Percentiles rank a stretch among this genome's conserved stretches.
Conservation (phyloP, 2,797 vertebrate genomes). For the Tachyglossus aculeatus region DNA sequence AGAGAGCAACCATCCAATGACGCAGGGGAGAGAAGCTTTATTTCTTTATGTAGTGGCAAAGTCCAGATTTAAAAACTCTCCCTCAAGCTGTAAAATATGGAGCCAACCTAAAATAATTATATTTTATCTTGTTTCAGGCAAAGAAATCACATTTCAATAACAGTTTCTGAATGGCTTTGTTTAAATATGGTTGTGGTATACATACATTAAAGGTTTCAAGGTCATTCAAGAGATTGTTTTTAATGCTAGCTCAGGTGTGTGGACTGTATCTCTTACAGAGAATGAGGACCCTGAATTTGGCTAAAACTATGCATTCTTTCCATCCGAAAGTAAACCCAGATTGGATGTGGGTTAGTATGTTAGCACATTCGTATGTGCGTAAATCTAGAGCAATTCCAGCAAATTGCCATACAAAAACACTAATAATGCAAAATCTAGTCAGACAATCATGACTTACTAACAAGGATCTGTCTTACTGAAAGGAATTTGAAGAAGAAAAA, state of each 20-base stretch:
- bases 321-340: too few species aligned
- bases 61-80: constrained; percentile 1
- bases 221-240: constrained; percentile 3
- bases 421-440: too few species aligned
- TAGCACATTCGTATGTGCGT: too few species aligned
- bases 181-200: background rate
- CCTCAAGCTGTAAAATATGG: constrained; percentile 3
- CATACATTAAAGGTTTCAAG: constrained; percentile 8
- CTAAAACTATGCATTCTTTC: too few species aligned
- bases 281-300: too few species aligned
- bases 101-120: constrained; percentile 18
- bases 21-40: background rate
- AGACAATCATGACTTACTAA: too few species aligned
- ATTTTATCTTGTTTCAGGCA: background rate
- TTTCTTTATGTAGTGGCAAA: constrained; percentile 13
- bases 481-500: too few species aligned
- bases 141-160: constrained; percentile 20
- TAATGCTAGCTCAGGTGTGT: constrained; percentile 1
- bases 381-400: too few species aligned
- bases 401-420: too few species aligned
- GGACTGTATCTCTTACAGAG: too few species aligned
- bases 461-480: too few species aligned
- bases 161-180: constrained; percentile 16
- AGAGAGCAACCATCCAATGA: background rate
- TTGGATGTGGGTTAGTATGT: too few species aligned